A percentile compares a stretch with the other conserved stretches of the same genome.
phyloP scores from a whole-genome alignment of 2,888 invertebrate genomes.

The Drosophila leonis region DNA sequence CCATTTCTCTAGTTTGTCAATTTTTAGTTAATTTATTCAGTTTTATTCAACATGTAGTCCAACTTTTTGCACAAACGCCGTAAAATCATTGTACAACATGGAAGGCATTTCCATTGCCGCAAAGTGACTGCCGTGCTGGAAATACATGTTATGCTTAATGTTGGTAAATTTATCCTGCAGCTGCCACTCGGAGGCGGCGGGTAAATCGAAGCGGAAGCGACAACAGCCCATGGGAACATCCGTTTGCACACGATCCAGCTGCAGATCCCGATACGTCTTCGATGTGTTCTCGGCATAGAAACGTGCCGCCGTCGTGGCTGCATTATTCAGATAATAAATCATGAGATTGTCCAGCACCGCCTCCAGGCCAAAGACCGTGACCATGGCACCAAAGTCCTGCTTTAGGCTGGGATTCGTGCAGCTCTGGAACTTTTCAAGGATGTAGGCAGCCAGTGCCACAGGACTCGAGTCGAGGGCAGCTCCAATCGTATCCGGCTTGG shows the following conservation, averaged over 20 bases:
- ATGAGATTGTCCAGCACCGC: slow-evolving; percentile 90
- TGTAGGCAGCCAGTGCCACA: slow-evolving; percentile 93
- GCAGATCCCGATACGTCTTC: slow-evolving; percentile 50
- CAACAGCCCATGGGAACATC: slow-evolving; percentile 91
- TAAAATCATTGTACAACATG: slow-evolving; percentile 90
- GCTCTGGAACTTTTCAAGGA: slow-evolving; percentile 93
- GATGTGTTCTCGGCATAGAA: slow-evolving; percentile 88
- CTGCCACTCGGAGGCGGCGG: slow-evolving; percentile 87
- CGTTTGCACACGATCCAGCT: slow-evolving; percentile 87
- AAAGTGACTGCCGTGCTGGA: slow-evolving; percentile 93
- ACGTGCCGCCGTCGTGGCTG: slow-evolving; percentile 89
- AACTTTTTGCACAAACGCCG: slow-evolving; percentile 86
- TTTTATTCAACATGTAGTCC: slow-evolving; percentile 37
- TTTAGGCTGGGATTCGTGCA: slow-evolving; percentile 90
- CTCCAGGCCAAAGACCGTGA: slow-evolving; percentile 86
- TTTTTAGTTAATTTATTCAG: background rate
- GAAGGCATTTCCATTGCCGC: slow-evolving; percentile 92
- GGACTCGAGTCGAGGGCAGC: slow-evolving; percentile 86
- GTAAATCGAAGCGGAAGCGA: slow-evolving; percentile 90
- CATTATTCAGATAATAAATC: slow-evolving; percentile 91
- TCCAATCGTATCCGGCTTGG: slow-evolving; percentile 95
- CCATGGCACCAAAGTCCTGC: slow-evolving; percentile 74
- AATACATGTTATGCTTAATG: slow-evolving; percentile 89
- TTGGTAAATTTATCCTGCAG: slow-evolving; percentile 88
- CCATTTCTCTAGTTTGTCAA: background rate